Evolutionary conservation across 2,113 vertebrate genomes (phyloP).

Genomic region (Pristiophorus japonicus): DNA sequence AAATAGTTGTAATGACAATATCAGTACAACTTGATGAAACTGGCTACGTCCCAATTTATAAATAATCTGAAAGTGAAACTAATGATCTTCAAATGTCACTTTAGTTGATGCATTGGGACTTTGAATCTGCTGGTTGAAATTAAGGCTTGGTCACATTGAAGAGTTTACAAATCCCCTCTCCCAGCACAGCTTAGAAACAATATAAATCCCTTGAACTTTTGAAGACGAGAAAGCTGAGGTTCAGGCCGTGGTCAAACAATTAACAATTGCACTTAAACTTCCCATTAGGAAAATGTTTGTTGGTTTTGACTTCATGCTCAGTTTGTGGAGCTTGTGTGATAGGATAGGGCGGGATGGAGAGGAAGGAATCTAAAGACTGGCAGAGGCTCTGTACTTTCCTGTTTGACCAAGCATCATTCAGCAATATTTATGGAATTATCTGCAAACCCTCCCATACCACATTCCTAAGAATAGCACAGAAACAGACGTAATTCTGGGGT

Average conservation of each 20-base stretch:
- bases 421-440: conserved; percentile 30
- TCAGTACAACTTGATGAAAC: neutral
- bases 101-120: neutral
- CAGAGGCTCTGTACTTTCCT: conserved; percentile 18
- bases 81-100: neutral
- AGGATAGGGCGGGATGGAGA: conserved; percentile 33
- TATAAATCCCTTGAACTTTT: neutral
- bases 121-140: neutral
- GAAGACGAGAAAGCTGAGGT: neutral
- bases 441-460: neutral
- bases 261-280: neutral
- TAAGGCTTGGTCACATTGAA: neutral
- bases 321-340: neutral
- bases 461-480: conserved; percentile 22
- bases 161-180: neutral
- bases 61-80: conserved; percentile 29
- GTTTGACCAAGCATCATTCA: conserved; percentile 12
- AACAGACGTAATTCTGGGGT: neutral
- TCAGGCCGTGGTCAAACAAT: neutral
- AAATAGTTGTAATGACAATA: neutral
- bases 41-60: neutral
- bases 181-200: neutral
- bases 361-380: conserved; percentile 29
- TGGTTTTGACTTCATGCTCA: conserved; percentile 9
- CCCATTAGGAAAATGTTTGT: conserved; percentile 32